Conservation (phyloP, 2,888 invertebrate genomes). For the Drosophila acutilabella region DNA sequence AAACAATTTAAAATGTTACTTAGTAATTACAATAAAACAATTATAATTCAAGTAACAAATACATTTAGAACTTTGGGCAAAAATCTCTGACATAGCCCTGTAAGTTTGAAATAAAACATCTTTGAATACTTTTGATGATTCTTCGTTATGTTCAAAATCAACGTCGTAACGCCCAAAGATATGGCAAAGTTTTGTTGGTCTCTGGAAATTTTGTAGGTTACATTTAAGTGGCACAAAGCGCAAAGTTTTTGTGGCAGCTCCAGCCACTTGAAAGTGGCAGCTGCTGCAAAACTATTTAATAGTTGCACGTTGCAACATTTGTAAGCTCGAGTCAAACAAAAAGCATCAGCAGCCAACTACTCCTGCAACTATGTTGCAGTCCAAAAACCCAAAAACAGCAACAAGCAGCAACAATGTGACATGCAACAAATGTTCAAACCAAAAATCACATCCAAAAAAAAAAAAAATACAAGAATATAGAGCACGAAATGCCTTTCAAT, state of each 20-base stretch:
- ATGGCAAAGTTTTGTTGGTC: slow-evolving; percentile 35
- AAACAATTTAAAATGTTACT: no score
- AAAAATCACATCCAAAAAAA: slow-evolving; percentile 44
- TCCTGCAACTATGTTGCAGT: slow-evolving; percentile 62
- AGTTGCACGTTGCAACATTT: slow-evolving; percentile 75
- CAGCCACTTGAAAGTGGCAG: slow-evolving; percentile 64
- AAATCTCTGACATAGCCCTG: neutral
- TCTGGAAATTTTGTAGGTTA: slow-evolving; percentile 31
- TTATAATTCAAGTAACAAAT: no score
- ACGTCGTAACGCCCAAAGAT: slow-evolving; percentile 23
- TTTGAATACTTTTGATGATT: slow-evolving; percentile 23
- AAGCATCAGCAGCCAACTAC: slow-evolving; percentile 37
- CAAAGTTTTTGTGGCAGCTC: slow-evolving; percentile 54
- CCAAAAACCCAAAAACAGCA: slow-evolving; percentile 43
- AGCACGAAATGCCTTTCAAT: slow-evolving; percentile 66
- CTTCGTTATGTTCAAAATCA: slow-evolving; percentile 20
- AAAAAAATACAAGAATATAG: slow-evolving; percentile 2
- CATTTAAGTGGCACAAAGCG: slow-evolving; percentile 65
- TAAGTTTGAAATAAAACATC: slow-evolving; percentile 12
- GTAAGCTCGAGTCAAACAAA: slow-evolving; percentile 57
- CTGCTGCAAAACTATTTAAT: slow-evolving; percentile 73
- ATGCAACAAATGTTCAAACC: slow-evolving; percentile 68
- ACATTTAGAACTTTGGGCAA: no score
- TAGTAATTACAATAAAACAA: no score
- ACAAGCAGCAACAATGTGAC: slow-evolving; percentile 76